These are phyloP conservation scores for Sorex fumeus DNA, from an alignment of 2,113 vertebrate genomes.

Conservation along the genomic window DNA sequence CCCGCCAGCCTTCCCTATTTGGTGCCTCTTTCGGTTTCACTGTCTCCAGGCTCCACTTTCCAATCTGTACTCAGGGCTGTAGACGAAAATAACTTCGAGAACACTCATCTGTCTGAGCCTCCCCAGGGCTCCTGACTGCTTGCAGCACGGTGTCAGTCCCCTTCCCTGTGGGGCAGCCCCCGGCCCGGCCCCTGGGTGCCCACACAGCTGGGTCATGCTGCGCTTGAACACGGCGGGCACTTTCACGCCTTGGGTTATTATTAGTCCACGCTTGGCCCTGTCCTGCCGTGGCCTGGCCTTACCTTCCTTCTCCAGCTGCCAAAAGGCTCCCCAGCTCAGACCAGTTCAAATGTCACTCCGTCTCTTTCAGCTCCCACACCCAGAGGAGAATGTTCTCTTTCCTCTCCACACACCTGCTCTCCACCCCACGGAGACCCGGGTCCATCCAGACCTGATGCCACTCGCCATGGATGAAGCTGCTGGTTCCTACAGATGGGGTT, in stretches of 20 bases:
- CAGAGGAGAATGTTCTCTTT: neutral
- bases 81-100: slow-evolving; percentile 18
- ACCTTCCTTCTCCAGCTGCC: slow-evolving; percentile 28
- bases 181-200: neutral
- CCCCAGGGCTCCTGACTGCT: neutral
- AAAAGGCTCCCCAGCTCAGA: neutral
- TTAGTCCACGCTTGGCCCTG: neutral
- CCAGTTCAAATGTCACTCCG: neutral
- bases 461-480: neutral
- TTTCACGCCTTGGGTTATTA: neutral
- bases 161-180: neutral
- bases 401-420: neutral
- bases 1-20: neutral
- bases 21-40: neutral
- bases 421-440: neutral
- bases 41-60: neutral
- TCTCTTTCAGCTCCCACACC: neutral
- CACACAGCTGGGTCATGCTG: neutral
- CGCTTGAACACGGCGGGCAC: neutral
- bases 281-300: neutral
- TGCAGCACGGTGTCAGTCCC: neutral
- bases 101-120: neutral
- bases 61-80: neutral
- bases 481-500: neutral
- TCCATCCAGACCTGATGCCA: neutral